These are phyloP conservation scores for Chelidonichthys spinosus DNA, from an alignment of 2,797 vertebrate genomes.

Conservation along the genomic window DNA sequence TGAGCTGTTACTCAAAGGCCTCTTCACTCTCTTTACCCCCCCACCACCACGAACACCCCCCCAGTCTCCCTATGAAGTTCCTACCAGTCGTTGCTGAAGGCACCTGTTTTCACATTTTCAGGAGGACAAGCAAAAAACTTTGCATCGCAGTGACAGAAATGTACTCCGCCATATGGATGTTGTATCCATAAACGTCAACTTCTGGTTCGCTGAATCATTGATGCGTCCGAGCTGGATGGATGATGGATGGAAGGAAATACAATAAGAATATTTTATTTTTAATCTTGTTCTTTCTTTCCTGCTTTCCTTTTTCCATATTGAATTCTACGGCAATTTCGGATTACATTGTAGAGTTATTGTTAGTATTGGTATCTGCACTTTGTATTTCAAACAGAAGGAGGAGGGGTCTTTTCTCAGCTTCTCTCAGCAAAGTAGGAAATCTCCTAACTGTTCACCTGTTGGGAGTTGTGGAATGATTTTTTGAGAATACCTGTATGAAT, in stretches of 20 bases:
- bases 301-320: background rate
- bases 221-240: background rate
- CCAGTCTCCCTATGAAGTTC: slow-evolving; percentile 54
- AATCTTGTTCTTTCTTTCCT: background rate
- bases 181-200: slow-evolving; percentile 3
- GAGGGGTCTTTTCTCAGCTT: background rate
- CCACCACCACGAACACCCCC: slow-evolving; percentile 52
- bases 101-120: slow-evolving; percentile 69
- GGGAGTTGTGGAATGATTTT: background rate
- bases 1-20: slow-evolving; percentile 74
- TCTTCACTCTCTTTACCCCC: slow-evolving; percentile 66
- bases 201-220: slow-evolving; percentile 24
- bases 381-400: background rate
- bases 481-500: background rate
- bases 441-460: background rate
- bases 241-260: background rate
- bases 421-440: background rate
- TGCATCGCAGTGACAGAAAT: slow-evolving; percentile 16
- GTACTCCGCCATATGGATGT: background rate
- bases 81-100: slow-evolving; percentile 57
- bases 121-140: slow-evolving; percentile 45
- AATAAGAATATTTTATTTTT: background rate
- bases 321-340: background rate
- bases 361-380: background rate
- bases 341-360: background rate